Conservation (phyloP, 2,113 vertebrate genomes). For the Engystomops pustulosus region DNA sequence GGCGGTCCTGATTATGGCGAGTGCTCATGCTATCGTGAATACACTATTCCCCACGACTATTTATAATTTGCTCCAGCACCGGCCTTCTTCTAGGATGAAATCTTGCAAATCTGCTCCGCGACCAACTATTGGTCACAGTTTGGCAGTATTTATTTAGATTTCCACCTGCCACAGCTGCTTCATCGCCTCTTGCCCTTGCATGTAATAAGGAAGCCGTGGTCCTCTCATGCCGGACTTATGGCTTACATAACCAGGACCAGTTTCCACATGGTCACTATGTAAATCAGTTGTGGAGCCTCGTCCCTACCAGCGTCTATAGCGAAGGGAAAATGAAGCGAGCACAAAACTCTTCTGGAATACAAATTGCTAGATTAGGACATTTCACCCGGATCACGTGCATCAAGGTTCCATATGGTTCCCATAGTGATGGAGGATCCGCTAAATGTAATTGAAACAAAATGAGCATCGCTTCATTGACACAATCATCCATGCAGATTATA, state of each 20-base stretch:
- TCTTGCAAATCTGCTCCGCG: too few species aligned
- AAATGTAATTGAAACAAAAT: not conserved
- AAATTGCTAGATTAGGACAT: conserved; percentile 29
- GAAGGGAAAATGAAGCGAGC: conserved; percentile 1
- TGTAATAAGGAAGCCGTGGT: too few species aligned
- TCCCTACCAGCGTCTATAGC: not conserved
- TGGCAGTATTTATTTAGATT: not conserved
- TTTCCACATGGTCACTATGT: not conserved
- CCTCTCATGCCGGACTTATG: too few species aligned
- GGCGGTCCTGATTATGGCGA: too few species aligned
- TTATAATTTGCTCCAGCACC: too few species aligned
- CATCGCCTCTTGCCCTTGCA: not conserved
- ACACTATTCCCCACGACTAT: too few species aligned
- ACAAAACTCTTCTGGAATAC: not conserved
- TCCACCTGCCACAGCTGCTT: conserved; percentile 13
- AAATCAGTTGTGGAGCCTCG: not conserved
- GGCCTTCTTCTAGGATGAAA: too few species aligned
- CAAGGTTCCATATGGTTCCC: conserved; percentile 16
- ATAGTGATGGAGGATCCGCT: not conserved
- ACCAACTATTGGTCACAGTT: not conserved
- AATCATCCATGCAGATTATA: not conserved
- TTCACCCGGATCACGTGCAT: not conserved
- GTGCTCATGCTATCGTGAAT: too few species aligned
- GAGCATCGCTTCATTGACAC: not conserved
- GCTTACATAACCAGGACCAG: not conserved